Base-by-base conservation (phyloP, 2,113 vertebrate species). In the Alouatta palliata region DNA sequence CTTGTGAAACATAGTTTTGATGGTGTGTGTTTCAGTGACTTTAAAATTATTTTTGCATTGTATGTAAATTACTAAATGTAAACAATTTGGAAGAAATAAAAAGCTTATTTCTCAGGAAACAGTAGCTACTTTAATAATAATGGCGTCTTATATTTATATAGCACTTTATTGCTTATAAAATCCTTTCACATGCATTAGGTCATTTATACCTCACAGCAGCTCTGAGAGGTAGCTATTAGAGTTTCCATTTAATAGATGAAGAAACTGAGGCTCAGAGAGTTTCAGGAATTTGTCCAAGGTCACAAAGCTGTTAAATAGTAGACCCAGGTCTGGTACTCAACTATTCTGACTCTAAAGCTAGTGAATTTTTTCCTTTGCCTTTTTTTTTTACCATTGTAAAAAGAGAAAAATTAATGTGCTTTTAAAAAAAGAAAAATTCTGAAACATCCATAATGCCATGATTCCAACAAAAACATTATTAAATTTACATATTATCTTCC, bases 141-240 rank as follows among this genome's bases (percentile, higher is more conserved):
- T 94, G 80, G 92, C 10, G 20, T 92, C 90, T 76, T 64, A 45
- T 25, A 58, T 94, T 96, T 96, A 94, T 94, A 82, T 52, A 85
- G 87, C 32, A 82, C 47, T 97, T 97, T 96, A 97, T 97, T 81
- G 97, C 90, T 92, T 96, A 97, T 97, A 96, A 97, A 97, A 95
- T 88, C 90, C 89, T 97, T 98, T 98, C 97, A 97, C 97, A 98
- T 92, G 66, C 94, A 97, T 97, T 91, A 92, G 58, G 25, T 88
- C 90, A 96, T 85, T 91, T 96, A 88, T 35, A 73, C 84, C 79
- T 97, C 66, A 95, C 96, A 95, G 86, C 80, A 96, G 87, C 76
- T 87, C 85, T 85, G 87, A 71, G 96, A 97, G 95, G 97, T 92
- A 97, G 97, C 97, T 97, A 97, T 97, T 98, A 97, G 88, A 43